These are phyloP conservation scores for Genyomyrus donnyi DNA, from an alignment of 2,113 vertebrate genomes.

Conservation along the genomic window DNA sequence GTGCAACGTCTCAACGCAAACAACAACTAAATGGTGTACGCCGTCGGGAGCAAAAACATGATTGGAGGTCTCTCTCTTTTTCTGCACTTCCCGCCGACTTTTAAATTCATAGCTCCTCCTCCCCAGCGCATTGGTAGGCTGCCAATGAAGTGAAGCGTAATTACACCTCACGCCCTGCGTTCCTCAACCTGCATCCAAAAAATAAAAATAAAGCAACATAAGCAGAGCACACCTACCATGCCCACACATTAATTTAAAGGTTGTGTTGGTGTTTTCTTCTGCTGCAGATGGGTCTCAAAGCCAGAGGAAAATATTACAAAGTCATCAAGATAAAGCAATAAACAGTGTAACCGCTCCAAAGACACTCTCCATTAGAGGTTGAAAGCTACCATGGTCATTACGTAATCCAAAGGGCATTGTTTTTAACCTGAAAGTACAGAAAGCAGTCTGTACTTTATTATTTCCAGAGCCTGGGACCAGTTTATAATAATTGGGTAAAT, in stretches of 20 bases:
- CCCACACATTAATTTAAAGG: not conserved
- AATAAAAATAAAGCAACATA: not conserved
- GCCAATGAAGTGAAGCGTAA: not conserved
- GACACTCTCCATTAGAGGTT: not conserved
- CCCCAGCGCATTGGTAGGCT: not conserved
- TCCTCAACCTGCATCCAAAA: not conserved
- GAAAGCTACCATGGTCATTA: not conserved
- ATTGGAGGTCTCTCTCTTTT: not conserved
- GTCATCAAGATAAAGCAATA: not conserved
- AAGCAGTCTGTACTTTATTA: not conserved
- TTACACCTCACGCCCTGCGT: not conserved
- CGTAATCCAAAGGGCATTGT: not conserved
- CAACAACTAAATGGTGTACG: not conserved
- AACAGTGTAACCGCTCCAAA: not conserved
- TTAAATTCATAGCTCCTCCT: not conserved
- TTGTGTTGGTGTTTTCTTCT: not conserved
- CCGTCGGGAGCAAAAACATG: not conserved
- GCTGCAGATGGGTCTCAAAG: not conserved
- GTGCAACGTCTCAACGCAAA: not conserved
- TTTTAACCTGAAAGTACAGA: not conserved
- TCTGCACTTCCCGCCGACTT: not conserved
- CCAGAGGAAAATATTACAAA: not conserved
- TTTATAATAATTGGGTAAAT: not conserved
- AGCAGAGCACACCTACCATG: not conserved
- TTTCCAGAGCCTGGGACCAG: not conserved